Evolutionary conservation across 2,888 invertebrate genomes (phyloP).

Genomic region (Parasteatoda lunata): DNA sequence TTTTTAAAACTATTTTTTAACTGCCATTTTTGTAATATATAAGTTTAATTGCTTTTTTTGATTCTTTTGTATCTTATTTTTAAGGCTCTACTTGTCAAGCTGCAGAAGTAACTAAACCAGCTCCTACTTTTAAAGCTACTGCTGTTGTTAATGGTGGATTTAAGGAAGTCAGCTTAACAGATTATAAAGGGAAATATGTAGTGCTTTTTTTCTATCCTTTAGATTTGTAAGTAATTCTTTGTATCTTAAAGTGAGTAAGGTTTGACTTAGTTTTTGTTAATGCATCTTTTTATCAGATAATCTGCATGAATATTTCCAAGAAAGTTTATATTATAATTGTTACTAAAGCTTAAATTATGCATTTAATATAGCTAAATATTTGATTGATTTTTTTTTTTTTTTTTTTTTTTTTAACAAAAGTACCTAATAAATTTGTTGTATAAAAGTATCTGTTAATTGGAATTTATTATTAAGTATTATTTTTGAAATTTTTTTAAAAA

Average conservation of each 20-base stretch:
- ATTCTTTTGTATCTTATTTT: too few species aligned
- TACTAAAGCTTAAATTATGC: neutral
- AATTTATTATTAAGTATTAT: too few species aligned
- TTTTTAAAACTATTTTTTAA: too few species aligned
- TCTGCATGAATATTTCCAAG: neutral
- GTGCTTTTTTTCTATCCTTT: constrained; percentile 95
- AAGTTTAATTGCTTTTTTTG: too few species aligned
- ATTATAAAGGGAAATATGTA: constrained; percentile 93
- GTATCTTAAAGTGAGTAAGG: neutral
- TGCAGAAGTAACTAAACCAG: constrained; percentile 75
- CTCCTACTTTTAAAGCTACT: constrained; percentile 88
- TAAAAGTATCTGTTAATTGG: too few species aligned
- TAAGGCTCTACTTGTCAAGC: too few species aligned
- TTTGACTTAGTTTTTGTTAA: neutral
- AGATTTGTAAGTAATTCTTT: constrained; percentile 86
- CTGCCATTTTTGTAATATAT: too few species aligned
- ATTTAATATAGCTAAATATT: neutral
- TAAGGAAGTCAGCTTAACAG: constrained; percentile 85
- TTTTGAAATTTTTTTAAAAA: too few species aligned
- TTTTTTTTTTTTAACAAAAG: too few species aligned
- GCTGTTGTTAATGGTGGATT: constrained; percentile 92
- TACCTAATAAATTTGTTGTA: neutral
- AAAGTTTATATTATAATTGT: neutral
- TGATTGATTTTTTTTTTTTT: neutral
- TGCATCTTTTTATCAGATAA: neutral